Evolutionary conservation across 2,888 invertebrate species (phyloP).

Genomic region (Melikaiella ostensackeni): DNA sequence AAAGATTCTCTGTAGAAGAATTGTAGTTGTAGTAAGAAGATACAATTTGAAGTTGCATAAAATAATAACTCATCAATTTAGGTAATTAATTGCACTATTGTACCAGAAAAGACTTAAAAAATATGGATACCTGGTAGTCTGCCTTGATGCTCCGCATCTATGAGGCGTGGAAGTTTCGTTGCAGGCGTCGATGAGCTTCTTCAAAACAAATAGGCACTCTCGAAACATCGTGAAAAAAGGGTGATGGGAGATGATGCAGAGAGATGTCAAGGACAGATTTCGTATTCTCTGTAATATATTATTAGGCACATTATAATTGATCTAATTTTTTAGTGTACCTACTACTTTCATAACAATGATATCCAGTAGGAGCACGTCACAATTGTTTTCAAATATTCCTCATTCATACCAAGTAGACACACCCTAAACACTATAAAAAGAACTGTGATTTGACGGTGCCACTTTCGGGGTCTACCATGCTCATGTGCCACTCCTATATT

Average conservation of each 20-base stretch:
- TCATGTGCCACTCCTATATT: too few species aligned
- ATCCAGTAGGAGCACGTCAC: too few species aligned
- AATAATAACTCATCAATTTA: too few species aligned
- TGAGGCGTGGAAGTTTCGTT: constrained; percentile 95
- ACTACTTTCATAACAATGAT: too few species aligned
- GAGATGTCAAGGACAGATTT: constrained; percentile 96
- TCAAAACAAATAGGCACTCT: constrained; percentile 96
- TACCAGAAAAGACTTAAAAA: constrained; percentile 27
- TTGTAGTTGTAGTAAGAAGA: constrained; percentile 33
- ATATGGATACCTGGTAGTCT: constrained; percentile 84
- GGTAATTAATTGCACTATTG: too few species aligned
- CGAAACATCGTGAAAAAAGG: constrained; percentile 99
- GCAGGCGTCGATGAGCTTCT: constrained; percentile 97
- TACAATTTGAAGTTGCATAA: constrained; percentile 35
- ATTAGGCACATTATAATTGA: not conserved
- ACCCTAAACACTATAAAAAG: too few species aligned
- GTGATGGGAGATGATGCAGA: constrained; percentile 99
- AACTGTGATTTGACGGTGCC: too few species aligned
- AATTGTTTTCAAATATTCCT: too few species aligned
- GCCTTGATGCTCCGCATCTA: constrained; percentile 92
- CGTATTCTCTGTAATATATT: constrained; percentile 82
- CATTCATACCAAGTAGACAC: too few species aligned
- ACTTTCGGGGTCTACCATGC: too few species aligned
- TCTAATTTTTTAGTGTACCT: too few species aligned
- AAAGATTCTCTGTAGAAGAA: constrained; percentile 89